Evolutionary conservation across 2,113 vertebrate genomes (phyloP), one percentile per base, ranked within the genome.

Genomic region (Varanus komodoensis): DNA sequence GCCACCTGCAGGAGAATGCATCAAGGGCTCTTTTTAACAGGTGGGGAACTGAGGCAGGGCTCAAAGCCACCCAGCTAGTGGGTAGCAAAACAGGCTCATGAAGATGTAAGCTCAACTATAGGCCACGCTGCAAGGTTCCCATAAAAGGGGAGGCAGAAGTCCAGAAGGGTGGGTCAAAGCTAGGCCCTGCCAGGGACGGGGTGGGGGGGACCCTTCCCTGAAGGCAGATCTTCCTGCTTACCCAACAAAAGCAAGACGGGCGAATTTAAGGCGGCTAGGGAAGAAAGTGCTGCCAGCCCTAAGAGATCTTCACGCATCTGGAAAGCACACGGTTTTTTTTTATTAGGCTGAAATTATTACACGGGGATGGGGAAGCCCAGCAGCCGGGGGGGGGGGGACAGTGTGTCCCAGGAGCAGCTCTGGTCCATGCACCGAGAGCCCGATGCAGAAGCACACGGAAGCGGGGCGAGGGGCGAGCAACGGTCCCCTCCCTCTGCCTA

Each of bases 251-350:
- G 11, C 85, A 92, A 50, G 85, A 91, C 89, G 86, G 69, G 19
- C 57, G 52, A 15, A 29, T 84, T 48, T 12, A 82, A 84, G 3
- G 2, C 80, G 82, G 77, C 89, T 84, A 89, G 87, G 94, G 93
- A 95, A 94, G 2, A 87, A 25, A 93, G 94, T 48, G 92, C 91
- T 89, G 84, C 86, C 15, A 50, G 91, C 93, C 93, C 38, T 78
- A 89, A 93, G 89, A 91, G 93, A 93, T 87, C 89, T 91, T 84
- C n/a, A 88, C 94, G 89, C 87, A 86, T 77, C 92, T 96, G 93
- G 91, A 91, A 91, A 89, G 84, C 67, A 93, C 68, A 93, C 29
- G 77, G 38, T 44, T 44, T 44, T 93, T 95, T 95, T 93, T 95
- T 91, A 89, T 92, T 50, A 89, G 94, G 86, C 88, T 93, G 92